Base-by-base conservation (phyloP, 2,888 invertebrate genomes). In the Eledone cirrhosa region DNA sequence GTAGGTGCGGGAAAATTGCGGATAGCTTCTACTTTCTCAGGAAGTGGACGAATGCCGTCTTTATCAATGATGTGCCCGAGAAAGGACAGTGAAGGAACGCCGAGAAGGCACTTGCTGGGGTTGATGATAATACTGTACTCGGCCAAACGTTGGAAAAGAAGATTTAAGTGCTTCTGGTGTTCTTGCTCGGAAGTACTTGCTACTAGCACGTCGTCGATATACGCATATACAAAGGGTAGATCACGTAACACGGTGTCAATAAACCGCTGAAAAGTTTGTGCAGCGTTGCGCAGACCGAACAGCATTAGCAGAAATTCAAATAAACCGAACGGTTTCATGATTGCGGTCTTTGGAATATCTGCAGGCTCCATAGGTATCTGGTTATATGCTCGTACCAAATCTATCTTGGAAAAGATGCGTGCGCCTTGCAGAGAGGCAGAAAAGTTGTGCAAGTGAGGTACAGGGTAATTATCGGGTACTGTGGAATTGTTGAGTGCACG, bases 231-330 rank as follows among this genome's bases (percentile, higher is more conserved):
- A 63, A 63, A 63, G 11, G 63, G 63, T n/a, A 63, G 63, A 11
- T 24, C 63, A n/a, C 24, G 63, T n/a, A 63, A 24, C 11, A 63
- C 63, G 63, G 63, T 24, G 24, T 63, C 24, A 24, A 63, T 63
- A 11, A 63, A 63, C n/a, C 63, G 63, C 11, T 63, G 63, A 63
- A 63, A 63, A n/a, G 63, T 63, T 63, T 63, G 63, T n/a, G 63
- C 63, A 22, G 24, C 63, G 63, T 63, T 63, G 22, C 63, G 22
- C 63, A 63, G 24, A 22, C 63, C 63, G 63, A 63, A 63, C 24
- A 11, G 63, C 63, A 63, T 63, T 22, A 5, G 63, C n/a, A 63
- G n/a, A 11, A 63, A 63, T 63, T 63, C 63, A 11, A 63, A 63
- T 5, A 63, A 24, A 63, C 63, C 22, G 24, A 63, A 63, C 63